Percentiles rank a stretch among this genome's conserved stretches.
Evolutionary conservation across 2,113 vertebrate genomes (phyloP).

Genomic region (Austrofundulus limnaeus): DNA sequence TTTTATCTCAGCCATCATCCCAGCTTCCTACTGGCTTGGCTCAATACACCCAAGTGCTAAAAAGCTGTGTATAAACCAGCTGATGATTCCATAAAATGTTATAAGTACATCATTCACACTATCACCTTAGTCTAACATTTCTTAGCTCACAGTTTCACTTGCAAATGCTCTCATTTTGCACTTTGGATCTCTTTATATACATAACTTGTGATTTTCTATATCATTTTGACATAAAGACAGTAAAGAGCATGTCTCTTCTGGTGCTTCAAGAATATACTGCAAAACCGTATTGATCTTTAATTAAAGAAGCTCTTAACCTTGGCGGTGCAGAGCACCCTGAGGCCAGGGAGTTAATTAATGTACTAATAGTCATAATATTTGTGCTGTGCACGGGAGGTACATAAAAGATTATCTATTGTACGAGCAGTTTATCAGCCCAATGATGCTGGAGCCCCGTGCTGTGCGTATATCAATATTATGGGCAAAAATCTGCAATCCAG

Average conservation of each 20-base stretch:
- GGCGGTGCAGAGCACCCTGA: slow-evolving; percentile 75
- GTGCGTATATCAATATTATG: slow-evolving; percentile 83
- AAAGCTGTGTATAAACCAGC: slow-evolving; percentile 10
- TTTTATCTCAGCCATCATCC: slow-evolving; percentile 44
- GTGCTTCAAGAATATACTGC: slow-evolving; percentile 76
- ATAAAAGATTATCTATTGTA: slow-evolving; percentile 86
- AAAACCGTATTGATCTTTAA: slow-evolving; percentile 84
- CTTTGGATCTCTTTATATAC: slow-evolving; percentile 42
- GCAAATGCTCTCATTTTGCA: slow-evolving; percentile 53
- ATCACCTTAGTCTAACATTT: slow-evolving; percentile 31
- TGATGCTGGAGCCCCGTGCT: slow-evolving; percentile 78
- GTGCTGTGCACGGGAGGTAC: slow-evolving; percentile 83
- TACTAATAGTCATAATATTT: slow-evolving; percentile 87
- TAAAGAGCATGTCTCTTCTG: slow-evolving; percentile 69
- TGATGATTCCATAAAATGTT: slow-evolving; percentile 33
- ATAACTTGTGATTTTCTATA: slow-evolving; percentile 54
- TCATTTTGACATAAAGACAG: slow-evolving; percentile 61
- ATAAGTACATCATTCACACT: slow-evolving; percentile 21
- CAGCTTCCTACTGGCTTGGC: slow-evolving; percentile 19
- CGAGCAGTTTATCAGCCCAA: slow-evolving; percentile 82
- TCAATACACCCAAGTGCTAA: not conserved
- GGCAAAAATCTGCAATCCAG: slow-evolving; percentile 76
- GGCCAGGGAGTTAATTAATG: slow-evolving; percentile 83
- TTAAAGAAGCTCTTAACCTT: slow-evolving; percentile 86
- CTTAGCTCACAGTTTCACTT: slow-evolving; percentile 26